phyloP scores from a whole-genome alignment of 2,797 vertebrate species.

The Tachyglossus aculeatus region DNA sequence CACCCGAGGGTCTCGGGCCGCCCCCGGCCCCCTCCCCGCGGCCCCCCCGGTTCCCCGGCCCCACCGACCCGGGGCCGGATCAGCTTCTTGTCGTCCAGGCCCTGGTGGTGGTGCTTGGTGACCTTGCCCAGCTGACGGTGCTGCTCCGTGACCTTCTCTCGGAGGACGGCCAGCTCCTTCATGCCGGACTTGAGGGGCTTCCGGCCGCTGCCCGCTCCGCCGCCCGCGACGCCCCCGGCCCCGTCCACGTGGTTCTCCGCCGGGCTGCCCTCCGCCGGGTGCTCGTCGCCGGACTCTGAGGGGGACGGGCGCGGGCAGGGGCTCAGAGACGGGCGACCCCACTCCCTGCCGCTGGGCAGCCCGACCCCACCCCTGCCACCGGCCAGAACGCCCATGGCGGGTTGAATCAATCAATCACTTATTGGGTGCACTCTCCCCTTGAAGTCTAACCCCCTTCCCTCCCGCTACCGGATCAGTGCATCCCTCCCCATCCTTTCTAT shows the following conservation, averaged over 20 bases:
- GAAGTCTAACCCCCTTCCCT: too few species aligned
- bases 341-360: too few species aligned
- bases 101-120: conserved; percentile 62
- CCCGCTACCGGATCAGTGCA: too few species aligned
- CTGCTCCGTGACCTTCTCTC: conserved; percentile 76
- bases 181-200: conserved; percentile 68
- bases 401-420: too few species aligned
- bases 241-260: conserved; percentile 72
- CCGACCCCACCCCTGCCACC: too few species aligned
- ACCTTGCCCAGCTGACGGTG: conserved; percentile 77
- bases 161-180: conserved; percentile 76
- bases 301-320: background rate
- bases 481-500: too few species aligned
- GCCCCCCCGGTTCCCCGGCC: background rate
- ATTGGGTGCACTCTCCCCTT: too few species aligned
- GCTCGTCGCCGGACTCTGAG: conserved; percentile 70
- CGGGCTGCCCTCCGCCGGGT: conserved; percentile 61
- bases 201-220: conserved; percentile 40
- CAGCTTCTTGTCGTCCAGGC: conserved; percentile 75
- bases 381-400: too few species aligned
- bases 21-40: background rate
- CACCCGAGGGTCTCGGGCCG: too few species aligned
- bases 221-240: conserved; percentile 52
- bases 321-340: too few species aligned
- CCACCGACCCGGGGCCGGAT: conserved; percentile 74